These are phyloP conservation scores for Drosophila tristis DNA, from an alignment of 1,140 invertebrate species.

Conservation along the genomic window DNA sequence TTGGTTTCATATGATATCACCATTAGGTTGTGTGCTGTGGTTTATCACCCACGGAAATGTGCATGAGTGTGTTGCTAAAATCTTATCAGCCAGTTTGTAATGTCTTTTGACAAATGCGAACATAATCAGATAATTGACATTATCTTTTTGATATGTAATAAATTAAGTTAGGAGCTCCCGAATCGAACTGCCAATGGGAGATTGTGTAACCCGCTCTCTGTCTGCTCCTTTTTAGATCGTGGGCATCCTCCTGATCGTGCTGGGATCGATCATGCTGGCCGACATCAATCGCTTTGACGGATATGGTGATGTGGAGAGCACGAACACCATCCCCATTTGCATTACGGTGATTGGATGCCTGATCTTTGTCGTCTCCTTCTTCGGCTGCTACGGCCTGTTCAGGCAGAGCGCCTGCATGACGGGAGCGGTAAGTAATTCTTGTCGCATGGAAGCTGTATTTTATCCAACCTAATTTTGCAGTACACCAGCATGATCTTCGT, in stretches of 20 bases:
- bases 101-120: conserved; percentile 9
- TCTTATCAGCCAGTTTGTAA: conserved; percentile 13
- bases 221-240: conserved; percentile 84
- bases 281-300: conserved; percentile 84
- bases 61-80: not conserved
- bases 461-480: conserved; percentile 75
- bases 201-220: not conserved
- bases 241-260: conserved; percentile 87
- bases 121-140: conserved; percentile 52
- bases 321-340: conserved; percentile 86
- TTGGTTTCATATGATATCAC: not conserved
- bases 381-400: conserved; percentile 93
- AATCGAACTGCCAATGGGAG: not conserved
- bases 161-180: not conserved
- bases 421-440: conserved; percentile 87
- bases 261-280: conserved; percentile 86
- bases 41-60: conserved; percentile 6
- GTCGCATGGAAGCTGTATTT: not conserved
- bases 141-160: conserved; percentile 21
- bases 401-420: conserved; percentile 92
- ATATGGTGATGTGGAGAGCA: conserved; percentile 83
- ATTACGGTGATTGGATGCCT: conserved; percentile 89
- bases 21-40: conserved; percentile 9
- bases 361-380: conserved; percentile 91
- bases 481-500: conserved; percentile 88